Conservation (phyloP, 2,113 vertebrate genomes). For the Strix uralensis region DNA sequence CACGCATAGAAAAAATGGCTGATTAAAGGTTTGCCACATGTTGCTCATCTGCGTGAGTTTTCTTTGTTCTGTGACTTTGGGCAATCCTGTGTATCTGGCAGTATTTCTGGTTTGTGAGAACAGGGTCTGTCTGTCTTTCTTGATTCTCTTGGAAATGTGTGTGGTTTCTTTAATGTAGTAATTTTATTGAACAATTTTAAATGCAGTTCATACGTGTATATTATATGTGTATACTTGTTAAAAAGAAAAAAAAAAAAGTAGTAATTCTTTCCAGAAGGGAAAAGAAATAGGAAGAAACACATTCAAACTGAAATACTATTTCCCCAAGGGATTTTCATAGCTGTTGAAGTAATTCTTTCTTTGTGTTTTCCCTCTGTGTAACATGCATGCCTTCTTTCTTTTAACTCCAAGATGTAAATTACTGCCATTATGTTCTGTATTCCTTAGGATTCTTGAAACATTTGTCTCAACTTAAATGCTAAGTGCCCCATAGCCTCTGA, state of each 20-base stretch:
- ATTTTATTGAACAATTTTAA: conserved; percentile 65
- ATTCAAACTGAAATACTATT: conserved; percentile 42
- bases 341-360: conserved; percentile 66
- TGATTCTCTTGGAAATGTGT: conserved; percentile 19
- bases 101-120: conserved; percentile 25
- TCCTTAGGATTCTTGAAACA: conserved; percentile 21
- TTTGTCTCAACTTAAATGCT: conserved; percentile 36
- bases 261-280: conserved; percentile 60
- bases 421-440: conserved; percentile 36
- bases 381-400: conserved; percentile 30
- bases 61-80: conserved; percentile 28
- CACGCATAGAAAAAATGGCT: neutral
- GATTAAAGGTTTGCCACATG: conserved; percentile 63
- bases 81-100: conserved; percentile 4
- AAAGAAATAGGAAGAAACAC: conserved; percentile 51
- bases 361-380: conserved; percentile 55
- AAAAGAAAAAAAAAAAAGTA: neutral
- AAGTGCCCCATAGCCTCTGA: neutral
- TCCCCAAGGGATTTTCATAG: conserved; percentile 47
- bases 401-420: conserved; percentile 57
- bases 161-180: conserved; percentile 61
- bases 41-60: conserved; percentile 45
- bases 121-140: neutral
- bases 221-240: conserved; percentile 54
- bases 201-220: conserved; percentile 61